A percentile compares a stretch with the other conserved stretches of the same genome.
Evolutionary conservation across 1,140 invertebrate species (phyloP).

Genomic region (Aphaenogaster floridana): DNA sequence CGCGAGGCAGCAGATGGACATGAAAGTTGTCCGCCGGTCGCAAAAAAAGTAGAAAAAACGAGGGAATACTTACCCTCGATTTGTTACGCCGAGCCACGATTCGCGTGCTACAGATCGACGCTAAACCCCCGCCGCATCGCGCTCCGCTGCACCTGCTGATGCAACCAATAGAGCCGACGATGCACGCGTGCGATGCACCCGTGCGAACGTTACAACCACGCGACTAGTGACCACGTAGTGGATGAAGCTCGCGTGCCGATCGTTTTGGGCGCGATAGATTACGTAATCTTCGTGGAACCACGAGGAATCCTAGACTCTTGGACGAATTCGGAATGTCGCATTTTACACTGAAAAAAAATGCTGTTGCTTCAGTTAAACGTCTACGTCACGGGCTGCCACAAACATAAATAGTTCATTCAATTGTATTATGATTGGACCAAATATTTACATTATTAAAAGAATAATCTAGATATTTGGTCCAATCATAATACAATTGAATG

Average conservation of each 20-base stretch:
- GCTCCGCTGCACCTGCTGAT: conserved; percentile 58
- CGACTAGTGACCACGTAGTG: neutral
- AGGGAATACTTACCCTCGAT: conserved; percentile 31
- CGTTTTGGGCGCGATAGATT: neutral
- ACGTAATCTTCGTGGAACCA: neutral
- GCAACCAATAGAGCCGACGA: conserved; percentile 47
- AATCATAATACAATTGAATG: too few species aligned
- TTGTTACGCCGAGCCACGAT: conserved; percentile 54
- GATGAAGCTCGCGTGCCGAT: conserved; percentile 7
- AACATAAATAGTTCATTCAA: too few species aligned
- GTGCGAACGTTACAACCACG: conserved; percentile 8
- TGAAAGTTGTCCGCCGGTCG: conserved; percentile 39
- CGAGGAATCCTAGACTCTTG: neutral
- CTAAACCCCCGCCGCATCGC: conserved; percentile 33
- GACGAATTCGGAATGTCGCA: neutral
- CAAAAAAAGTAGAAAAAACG: conserved; percentile 1
- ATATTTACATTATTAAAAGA: too few species aligned
- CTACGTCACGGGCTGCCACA: too few species aligned
- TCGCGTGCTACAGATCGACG: conserved; percentile 61
- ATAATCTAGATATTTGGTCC: too few species aligned
- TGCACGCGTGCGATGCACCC: conserved; percentile 19
- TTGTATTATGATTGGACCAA: too few species aligned
- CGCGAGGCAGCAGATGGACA: conserved; percentile 52
- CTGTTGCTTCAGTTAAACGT: too few species aligned
- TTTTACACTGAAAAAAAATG: too few species aligned